These are phyloP conservation scores for Anguilla pacifica DNA, from an alignment of 2,797 vertebrate genomes.

Conservation along the genomic window DNA sequence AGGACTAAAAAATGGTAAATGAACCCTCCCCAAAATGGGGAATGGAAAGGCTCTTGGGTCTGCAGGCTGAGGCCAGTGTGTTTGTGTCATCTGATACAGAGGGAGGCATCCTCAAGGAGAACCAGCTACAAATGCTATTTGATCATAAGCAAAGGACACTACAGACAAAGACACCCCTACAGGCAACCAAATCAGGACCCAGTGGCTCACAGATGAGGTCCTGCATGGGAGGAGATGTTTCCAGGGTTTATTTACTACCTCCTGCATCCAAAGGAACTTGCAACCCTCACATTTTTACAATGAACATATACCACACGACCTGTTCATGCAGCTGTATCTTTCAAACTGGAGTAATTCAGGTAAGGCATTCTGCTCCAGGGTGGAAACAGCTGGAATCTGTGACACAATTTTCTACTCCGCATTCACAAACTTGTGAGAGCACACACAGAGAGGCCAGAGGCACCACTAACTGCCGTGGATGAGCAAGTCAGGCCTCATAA, in stretches of 20 bases:
- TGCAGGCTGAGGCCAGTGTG: background rate
- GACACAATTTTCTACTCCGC: background rate
- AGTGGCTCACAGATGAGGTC: background rate
- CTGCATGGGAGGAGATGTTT: background rate
- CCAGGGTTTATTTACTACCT: background rate
- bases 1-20: background rate
- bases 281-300: background rate
- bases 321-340: background rate
- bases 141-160: background rate
- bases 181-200: background rate
- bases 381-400: background rate
- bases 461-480: background rate
- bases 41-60: background rate
- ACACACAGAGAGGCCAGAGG: background rate
- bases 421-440: background rate
- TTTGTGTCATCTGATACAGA: background rate
- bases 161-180: background rate
- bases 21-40: background rate
- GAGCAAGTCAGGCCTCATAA: constrained; percentile 9
- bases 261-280: background rate
- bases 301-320: background rate
- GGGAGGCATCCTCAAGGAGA: background rate
- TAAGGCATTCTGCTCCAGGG: background rate
- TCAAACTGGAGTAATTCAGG: background rate
- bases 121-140: background rate